Evolutionary conservation across 2,888 invertebrate species (phyloP).

Genomic region (Pyrrhia umbra): DNA sequence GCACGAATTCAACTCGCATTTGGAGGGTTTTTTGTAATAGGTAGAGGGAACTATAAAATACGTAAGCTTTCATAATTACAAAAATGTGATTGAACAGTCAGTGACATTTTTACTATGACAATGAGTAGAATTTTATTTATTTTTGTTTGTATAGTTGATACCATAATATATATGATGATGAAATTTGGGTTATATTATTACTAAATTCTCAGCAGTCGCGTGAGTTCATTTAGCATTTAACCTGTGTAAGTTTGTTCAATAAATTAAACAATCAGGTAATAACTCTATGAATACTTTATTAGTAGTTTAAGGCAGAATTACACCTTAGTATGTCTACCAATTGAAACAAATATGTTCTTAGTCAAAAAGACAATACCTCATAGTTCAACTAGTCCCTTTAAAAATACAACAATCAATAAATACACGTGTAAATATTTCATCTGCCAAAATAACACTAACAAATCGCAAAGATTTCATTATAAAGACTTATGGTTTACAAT

Average conservation of each 20-base stretch:
- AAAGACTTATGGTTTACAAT: conserved; percentile 24
- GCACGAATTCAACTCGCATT: too few species aligned
- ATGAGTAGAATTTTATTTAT: too few species aligned
- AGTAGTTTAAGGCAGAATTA: conserved; percentile 59
- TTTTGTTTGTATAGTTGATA: too few species aligned
- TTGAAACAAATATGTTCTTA: conserved; percentile 48
- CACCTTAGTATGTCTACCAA: conserved; percentile 43
- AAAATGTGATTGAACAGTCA: too few species aligned
- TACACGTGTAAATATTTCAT: conserved; percentile 60
- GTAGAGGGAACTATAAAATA: too few species aligned
- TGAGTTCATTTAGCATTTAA: too few species aligned
- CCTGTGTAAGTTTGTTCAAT: too few species aligned
- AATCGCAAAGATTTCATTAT: conserved; percentile 39
- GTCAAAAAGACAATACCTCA: conserved; percentile 58
- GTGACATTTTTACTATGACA: too few species aligned
- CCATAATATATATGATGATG: too few species aligned
- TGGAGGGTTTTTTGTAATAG: too few species aligned
- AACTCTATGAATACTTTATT: conserved; percentile 63
- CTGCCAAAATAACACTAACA: conserved; percentile 46
- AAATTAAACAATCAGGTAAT: conserved; percentile 36
- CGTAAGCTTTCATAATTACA: too few species aligned
- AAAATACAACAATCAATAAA: conserved; percentile 63
- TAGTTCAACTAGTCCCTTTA: conserved; percentile 40
- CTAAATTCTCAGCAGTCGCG: not conserved
- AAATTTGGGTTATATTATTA: not conserved